Percentiles rank a stretch among this genome's conserved stretches.
phyloP scores from a whole-genome alignment of 1,140 invertebrate species.

The Aphis gossypii region DNA sequence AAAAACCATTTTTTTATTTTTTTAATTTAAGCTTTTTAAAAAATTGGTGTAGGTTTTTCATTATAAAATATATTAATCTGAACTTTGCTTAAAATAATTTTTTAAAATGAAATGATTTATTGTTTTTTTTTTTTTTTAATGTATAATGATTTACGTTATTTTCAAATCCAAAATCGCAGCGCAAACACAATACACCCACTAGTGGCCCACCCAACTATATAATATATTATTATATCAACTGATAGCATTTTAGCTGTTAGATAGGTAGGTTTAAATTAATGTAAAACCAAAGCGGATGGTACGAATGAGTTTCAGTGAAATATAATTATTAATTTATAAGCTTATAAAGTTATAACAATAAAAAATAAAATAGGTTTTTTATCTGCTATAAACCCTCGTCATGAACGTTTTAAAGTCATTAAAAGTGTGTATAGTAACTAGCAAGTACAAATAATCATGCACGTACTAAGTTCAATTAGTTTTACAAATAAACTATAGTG shows the following conservation, averaged over 20 bases:
- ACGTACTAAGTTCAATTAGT: neutral
- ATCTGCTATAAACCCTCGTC: neutral
- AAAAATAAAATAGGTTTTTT: neutral
- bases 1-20: neutral
- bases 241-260: neutral
- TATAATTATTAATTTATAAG: neutral
- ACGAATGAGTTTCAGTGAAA: neutral
- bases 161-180: neutral
- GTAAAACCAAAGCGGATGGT: neutral
- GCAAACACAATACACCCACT: neutral
- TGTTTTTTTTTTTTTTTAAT: neutral
- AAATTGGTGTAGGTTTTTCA: neutral
- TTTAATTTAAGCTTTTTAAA: neutral
- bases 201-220: neutral
- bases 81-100: neutral
- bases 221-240: neutral
- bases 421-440: too few species aligned
- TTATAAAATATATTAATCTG: neutral
- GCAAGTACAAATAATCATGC: neutral
- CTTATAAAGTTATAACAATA: neutral
- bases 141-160: neutral
- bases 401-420: neutral
- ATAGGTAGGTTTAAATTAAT: neutral
- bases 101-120: neutral
- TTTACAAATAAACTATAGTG: neutral